phyloP scores from a whole-genome alignment of 2,797 vertebrate species.

The Sciurus vulgaris region DNA sequence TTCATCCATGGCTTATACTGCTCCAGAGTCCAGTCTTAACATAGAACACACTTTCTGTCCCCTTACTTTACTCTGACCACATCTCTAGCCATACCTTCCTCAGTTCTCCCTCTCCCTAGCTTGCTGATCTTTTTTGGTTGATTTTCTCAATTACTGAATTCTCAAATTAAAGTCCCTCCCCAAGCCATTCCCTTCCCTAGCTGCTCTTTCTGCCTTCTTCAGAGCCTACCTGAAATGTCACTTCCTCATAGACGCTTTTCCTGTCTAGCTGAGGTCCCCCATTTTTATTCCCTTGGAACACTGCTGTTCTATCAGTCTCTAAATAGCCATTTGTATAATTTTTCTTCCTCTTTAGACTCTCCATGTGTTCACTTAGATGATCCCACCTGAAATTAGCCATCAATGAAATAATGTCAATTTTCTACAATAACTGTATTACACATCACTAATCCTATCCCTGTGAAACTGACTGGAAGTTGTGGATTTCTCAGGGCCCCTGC shows the following conservation, averaged over 20 bases:
- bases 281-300: neutral
- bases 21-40: neutral
- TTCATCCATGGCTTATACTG: neutral
- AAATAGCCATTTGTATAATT: neutral
- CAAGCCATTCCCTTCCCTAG: neutral
- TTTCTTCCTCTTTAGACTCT: neutral
- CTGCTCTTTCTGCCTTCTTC: neutral
- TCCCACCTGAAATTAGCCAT: neutral
- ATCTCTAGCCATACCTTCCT: neutral
- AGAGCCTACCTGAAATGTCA: neutral
- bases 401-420: constrained; percentile 42
- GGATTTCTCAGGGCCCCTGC: neutral
- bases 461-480: neutral
- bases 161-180: neutral
- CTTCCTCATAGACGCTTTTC: neutral
- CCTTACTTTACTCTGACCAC: neutral
- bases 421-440: neutral
- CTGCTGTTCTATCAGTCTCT: neutral
- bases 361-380: constrained; percentile 6
- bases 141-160: neutral
- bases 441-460: neutral
- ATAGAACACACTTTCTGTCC: neutral
- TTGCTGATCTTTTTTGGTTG: constrained; percentile 25
- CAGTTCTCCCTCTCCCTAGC: neutral
- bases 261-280: neutral